Evolutionary conservation across 2,888 invertebrate genomes (phyloP).

Genomic region (Athalia rosae): DNA sequence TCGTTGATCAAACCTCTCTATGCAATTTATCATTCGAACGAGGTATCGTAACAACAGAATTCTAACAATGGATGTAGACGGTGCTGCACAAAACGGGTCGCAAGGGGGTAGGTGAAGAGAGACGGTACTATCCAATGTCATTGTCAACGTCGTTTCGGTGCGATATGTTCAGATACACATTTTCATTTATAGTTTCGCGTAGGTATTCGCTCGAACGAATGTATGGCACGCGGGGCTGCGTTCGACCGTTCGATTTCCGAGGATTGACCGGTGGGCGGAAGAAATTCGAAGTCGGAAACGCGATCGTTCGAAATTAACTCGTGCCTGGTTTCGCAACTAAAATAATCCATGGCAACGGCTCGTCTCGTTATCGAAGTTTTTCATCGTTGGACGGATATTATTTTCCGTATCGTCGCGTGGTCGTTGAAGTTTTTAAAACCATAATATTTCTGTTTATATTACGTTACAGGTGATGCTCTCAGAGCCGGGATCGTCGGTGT

Average conservation of each 20-base stretch:
- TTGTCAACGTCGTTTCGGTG: not conserved
- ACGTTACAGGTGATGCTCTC: constrained; percentile 66
- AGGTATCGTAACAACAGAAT: constrained; percentile 9
- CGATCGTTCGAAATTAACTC: too few species aligned
- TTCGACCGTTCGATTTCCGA: too few species aligned
- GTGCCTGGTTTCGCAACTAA: not conserved
- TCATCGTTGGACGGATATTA: not conserved
- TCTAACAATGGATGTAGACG: constrained; percentile 9
- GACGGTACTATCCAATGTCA: not conserved
- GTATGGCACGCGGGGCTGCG: too few species aligned
- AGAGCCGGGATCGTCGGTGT: constrained; percentile 44
- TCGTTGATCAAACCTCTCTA: not conserved
- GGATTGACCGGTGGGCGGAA: too few species aligned
- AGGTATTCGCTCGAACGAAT: too few species aligned
- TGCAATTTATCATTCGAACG: constrained; percentile 37
- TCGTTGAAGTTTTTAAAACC: constrained; percentile 54
- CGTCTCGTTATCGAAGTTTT: not conserved
- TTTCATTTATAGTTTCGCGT: too few species aligned
- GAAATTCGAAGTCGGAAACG: too few species aligned
- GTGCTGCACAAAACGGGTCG: not conserved
- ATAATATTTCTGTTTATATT: constrained; percentile 54
- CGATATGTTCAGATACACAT: not conserved
- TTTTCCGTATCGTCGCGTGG: not conserved
- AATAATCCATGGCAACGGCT: not conserved
- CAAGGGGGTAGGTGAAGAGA: not conserved